phyloP scores from a whole-genome alignment of 2,888 invertebrate species.

The Danaus chrysippus region DNA sequence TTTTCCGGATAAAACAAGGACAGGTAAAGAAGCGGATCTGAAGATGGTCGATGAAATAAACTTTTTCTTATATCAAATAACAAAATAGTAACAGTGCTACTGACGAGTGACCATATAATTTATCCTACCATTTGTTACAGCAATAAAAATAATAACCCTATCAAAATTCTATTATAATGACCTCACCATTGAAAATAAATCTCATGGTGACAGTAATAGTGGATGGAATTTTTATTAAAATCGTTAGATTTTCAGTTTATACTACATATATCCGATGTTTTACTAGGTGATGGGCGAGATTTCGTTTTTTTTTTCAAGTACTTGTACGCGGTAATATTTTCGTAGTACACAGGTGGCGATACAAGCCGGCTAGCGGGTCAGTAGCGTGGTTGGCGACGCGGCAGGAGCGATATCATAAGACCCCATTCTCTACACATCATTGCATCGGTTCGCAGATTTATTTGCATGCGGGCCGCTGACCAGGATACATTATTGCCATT shows the following conservation, averaged over 20 bases:
- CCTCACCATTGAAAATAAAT: slow-evolving; percentile 7
- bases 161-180: slow-evolving; percentile 9
- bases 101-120: slow-evolving; percentile 11
- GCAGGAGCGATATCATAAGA: slow-evolving; percentile 42
- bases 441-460: slow-evolving; percentile 79
- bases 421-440: slow-evolving; percentile 79
- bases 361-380: slow-evolving; percentile 25
- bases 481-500: slow-evolving; percentile 79
- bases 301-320: not conserved
- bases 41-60: too few relatives aligned
- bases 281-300: too few relatives aligned
- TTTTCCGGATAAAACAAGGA: slow-evolving; percentile 72
- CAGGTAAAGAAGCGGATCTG: slow-evolving; percentile 51
- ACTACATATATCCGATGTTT: too few relatives aligned
- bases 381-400: not conserved
- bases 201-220: slow-evolving; percentile 8
- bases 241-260: too few relatives aligned
- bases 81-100: not conserved
- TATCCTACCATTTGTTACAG: slow-evolving; percentile 23
- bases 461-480: slow-evolving; percentile 80
- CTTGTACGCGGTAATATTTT: not conserved
- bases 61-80: not conserved
- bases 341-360: slow-evolving; percentile 22
- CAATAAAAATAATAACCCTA: slow-evolving; percentile 24
- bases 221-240: too few relatives aligned